Evolutionary conservation across 2,113 vertebrate species (phyloP).

Genomic region (Malurus cyaneus): DNA sequence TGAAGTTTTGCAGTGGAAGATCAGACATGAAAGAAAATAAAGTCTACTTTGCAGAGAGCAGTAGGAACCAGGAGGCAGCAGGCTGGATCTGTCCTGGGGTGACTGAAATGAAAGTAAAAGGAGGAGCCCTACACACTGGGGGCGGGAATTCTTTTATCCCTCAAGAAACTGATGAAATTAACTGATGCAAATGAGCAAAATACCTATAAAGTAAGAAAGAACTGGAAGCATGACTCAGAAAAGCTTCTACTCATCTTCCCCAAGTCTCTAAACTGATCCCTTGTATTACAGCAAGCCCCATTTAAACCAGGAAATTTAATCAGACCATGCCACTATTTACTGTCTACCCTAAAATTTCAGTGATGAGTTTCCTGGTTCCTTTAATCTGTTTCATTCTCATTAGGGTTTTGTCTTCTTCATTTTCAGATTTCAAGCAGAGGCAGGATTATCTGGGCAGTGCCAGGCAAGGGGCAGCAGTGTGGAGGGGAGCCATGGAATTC

Average conservation of each 20-base stretch:
- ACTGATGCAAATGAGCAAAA: neutral
- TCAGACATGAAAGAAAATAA: neutral
- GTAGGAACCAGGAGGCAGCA: neutral
- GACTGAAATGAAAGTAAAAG: neutral
- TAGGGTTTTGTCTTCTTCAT: neutral
- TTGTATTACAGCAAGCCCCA: accelerated
- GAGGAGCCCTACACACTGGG: neutral
- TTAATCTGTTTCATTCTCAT: neutral
- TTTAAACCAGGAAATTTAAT: neutral
- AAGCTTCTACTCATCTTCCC: neutral
- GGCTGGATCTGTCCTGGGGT: neutral
- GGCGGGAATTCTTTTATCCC: neutral
- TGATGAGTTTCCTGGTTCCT: neutral
- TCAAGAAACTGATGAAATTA: neutral
- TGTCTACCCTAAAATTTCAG: neutral
- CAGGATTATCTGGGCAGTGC: neutral
- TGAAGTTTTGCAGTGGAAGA: neutral
- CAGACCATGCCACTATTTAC: neutral
- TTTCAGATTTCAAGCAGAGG: neutral
- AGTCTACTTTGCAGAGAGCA: neutral
- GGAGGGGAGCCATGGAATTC: neutral
- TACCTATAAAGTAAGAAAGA: neutral
- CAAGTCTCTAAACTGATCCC: neutral
- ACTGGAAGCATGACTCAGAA: neutral
- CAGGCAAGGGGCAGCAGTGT: neutral